Evolutionary conservation across 2,113 vertebrate species (phyloP), one percentile per base, ranked within the genome.

Genomic region (Nansenia antarctica): DNA sequence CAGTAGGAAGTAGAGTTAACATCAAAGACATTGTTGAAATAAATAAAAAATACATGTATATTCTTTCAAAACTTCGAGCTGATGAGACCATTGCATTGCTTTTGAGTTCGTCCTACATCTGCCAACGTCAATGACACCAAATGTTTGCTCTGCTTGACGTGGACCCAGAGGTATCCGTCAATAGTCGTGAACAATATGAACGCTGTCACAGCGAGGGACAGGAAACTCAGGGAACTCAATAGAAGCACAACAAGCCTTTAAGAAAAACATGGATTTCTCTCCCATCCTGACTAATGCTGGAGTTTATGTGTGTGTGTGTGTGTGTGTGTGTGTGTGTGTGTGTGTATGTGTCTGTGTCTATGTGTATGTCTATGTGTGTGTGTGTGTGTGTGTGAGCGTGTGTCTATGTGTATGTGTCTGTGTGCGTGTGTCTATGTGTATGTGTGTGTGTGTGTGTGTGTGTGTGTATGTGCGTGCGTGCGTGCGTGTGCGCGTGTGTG

Each of bases 81-180:
- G 27, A 20, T 59, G 68, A 68, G 66, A 61, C 62, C 37, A 62
- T 34, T 34, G 27, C 64, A 52, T 66, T 70, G 49, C 53, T 72
- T 71, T 62, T 72, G 76, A 80, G 73, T 64, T 59, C 52, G 32
- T 78, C 52, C 74, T 81, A 39, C 30, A 62, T 55, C 62, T 64
- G 62, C 67, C 76, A 77, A 69, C 73, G 71, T 85, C 84, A 85
- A 75, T 84, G 84, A 82, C 75, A 75, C 73, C 73, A 70, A 82
- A 76, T 77, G 81, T 83, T 87, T 86, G 74, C 79, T 74, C 66
- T 69, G 37, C 69, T 20, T 26, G 77, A 76, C 73, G 22, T 31
- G 72, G 78, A 67, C 72, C n/a, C 68, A 67, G 47, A 29, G 67
- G 31, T 57, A 65, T 76, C 70, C 67, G 57, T 87, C 83, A 79